Evolutionary conservation across 2,113 vertebrate species (phyloP).

Genomic region (Physeter macrocephalus): DNA sequence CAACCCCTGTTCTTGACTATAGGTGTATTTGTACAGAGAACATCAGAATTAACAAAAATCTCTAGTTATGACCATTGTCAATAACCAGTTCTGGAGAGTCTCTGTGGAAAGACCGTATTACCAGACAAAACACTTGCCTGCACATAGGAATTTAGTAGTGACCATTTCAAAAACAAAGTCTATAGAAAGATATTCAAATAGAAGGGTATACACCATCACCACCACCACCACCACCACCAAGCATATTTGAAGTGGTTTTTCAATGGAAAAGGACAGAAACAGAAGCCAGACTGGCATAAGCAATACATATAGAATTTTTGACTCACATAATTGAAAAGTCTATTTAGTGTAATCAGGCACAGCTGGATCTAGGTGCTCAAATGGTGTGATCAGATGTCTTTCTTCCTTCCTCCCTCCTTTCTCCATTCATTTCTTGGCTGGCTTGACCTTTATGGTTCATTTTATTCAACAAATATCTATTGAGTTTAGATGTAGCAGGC

Average conservation of each 20-base stretch:
- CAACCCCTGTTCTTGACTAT: not conserved
- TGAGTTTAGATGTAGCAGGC: not conserved
- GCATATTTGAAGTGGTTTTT: not conserved
- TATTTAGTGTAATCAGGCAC: not conserved
- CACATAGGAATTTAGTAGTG: not conserved
- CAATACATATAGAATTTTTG: not conserved
- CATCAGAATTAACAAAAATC: not conserved
- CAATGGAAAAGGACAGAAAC: not conserved
- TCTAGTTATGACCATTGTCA: not conserved
- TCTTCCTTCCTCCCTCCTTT: not conserved
- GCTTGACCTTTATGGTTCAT: not conserved
- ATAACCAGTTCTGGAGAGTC: not conserved
- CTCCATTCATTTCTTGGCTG: not conserved
- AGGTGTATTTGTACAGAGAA: not conserved
- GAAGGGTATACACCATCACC: not conserved
- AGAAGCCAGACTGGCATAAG: not conserved
- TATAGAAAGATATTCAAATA: not conserved
- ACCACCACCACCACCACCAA: not conserved
- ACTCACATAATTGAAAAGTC: not conserved
- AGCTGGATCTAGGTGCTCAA: not conserved
- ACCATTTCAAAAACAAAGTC: not conserved
- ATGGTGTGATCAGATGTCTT: not conserved
- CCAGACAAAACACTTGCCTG: not conserved
- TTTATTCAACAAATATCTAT: not conserved
- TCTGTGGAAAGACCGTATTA: not conserved